Evolutionary conservation across 1,140 invertebrate species (phyloP).

Genomic region (Leptinotarsa defecta): DNA sequence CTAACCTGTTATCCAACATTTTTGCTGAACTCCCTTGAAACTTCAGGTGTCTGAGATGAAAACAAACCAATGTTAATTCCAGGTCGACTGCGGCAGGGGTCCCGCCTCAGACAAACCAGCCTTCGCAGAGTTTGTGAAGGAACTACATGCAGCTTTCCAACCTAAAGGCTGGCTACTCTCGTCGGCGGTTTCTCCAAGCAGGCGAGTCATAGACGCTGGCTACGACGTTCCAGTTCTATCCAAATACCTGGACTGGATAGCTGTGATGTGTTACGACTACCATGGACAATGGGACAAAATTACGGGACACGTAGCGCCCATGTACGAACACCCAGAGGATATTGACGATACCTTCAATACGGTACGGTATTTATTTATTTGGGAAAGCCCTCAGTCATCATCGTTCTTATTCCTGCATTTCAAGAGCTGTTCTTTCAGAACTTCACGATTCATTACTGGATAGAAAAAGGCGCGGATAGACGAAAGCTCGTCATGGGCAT

Average conservation of each 20-base stretch:
- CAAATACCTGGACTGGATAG: conserved; percentile 82
- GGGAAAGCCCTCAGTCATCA: background rate
- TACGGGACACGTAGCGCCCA: conserved; percentile 84
- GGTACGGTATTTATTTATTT: conserved; percentile 52
- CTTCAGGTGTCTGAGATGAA: background rate
- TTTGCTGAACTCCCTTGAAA: background rate
- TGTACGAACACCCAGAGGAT: conserved; percentile 76
- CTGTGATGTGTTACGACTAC: conserved; percentile 89
- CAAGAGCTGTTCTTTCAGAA: conserved; percentile 61
- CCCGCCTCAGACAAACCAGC: conserved; percentile 62
- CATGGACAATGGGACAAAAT: conserved; percentile 90
- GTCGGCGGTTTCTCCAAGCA: conserved; percentile 65
- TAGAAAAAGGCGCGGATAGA: conserved; percentile 73
- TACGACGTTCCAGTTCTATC: conserved; percentile 76
- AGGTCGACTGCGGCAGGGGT: conserved; percentile 65
- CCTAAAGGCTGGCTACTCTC: conserved; percentile 60
- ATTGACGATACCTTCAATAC: conserved; percentile 77
- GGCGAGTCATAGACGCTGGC: conserved; percentile 60
- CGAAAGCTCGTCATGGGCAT: conserved; percentile 81
- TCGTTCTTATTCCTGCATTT: too few species aligned
- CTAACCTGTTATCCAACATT: too few species aligned
- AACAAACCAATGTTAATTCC: background rate
- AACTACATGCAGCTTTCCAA: conserved; percentile 63
- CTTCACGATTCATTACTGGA: conserved; percentile 82
- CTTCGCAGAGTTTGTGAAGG: conserved; percentile 61